Percentiles rank a stretch among this genome's conserved stretches.
These are phyloP conservation scores for Epinotia demarniana DNA, from an alignment of 2,888 invertebrate species.

Conservation along the genomic window DNA sequence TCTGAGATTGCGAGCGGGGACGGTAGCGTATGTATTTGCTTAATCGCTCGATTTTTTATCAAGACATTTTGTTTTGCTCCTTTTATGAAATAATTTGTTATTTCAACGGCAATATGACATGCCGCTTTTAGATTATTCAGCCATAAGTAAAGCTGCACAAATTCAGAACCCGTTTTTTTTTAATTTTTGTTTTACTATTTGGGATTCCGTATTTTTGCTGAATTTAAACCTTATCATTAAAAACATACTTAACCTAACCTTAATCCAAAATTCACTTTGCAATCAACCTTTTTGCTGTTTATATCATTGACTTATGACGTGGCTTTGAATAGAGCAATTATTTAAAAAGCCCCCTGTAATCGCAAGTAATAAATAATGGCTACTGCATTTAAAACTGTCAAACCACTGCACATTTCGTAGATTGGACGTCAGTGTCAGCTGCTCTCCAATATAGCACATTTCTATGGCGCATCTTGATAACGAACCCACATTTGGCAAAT, in stretches of 20 bases:
- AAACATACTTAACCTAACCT: no score
- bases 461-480: conserved; percentile 75
- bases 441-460: conserved; percentile 51
- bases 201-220: not conserved
- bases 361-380: conserved; percentile 59
- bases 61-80: not conserved
- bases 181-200: not conserved
- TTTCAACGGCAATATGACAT: no score
- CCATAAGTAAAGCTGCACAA: no score
- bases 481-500: conserved; percentile 83
- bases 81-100: not conserved
- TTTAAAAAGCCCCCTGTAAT: conserved; percentile 56
- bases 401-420: conserved; percentile 64
- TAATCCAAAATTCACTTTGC: not conserved
- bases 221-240: not conserved
- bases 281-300: not conserved
- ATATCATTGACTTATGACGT: conserved; percentile 4
- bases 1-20: conserved; percentile 21
- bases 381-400: conserved; percentile 45
- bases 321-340: conserved; percentile 51
- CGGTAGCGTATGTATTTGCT: conserved; percentile 15
- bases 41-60: not conserved
- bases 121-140: no score
- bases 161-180: not conserved
- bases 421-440: conserved; percentile 72